phyloP scores from a whole-genome alignment of 2,797 vertebrate species.

The Amniataba percoides region DNA sequence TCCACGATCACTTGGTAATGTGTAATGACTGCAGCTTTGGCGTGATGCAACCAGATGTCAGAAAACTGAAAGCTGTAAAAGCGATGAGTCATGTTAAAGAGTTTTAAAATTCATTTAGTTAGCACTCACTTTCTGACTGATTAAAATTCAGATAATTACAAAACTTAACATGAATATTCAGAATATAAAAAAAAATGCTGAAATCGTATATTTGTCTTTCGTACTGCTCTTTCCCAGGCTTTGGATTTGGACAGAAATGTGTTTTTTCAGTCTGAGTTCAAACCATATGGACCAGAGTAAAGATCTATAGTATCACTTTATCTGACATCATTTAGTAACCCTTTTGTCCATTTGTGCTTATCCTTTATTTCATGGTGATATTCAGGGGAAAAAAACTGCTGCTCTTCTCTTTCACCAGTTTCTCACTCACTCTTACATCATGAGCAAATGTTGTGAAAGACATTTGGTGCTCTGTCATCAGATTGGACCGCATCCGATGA shows the following conservation, averaged over 20 bases:
- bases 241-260: neutral
- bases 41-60: neutral
- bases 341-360: neutral
- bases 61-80: neutral
- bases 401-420: conserved; percentile 12
- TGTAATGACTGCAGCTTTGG: neutral
- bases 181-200: neutral
- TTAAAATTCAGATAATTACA: neutral
- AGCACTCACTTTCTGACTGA: neutral
- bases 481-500: conserved; percentile 12
- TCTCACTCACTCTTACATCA: conserved; percentile 22
- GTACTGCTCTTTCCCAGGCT: neutral
- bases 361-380: neutral
- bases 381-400: neutral
- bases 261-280: neutral
- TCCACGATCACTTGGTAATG: neutral
- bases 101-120: neutral
- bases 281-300: neutral
- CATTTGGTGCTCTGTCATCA: conserved; percentile 55
- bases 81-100: neutral
- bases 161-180: neutral
- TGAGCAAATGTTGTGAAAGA: conserved; percentile 41
- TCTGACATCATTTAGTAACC: neutral
- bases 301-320: neutral
- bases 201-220: neutral